Evolutionary conservation across 2,113 vertebrate genomes (phyloP).

Genomic region (Ammodramus savannarum): DNA sequence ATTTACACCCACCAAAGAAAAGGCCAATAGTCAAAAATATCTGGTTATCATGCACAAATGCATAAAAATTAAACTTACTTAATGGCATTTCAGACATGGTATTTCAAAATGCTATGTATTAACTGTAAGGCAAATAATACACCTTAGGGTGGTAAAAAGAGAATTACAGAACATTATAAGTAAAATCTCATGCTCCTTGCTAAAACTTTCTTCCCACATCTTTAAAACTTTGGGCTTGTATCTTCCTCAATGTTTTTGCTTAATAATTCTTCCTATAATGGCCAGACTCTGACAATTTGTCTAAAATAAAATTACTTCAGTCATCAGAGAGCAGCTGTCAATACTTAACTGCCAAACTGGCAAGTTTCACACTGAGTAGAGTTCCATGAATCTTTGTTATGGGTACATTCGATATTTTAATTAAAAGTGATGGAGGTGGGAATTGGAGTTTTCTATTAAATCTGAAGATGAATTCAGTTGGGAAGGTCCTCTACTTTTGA

Average conservation of each 20-base stretch:
- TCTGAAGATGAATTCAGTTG: neutral
- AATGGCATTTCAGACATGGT: neutral
- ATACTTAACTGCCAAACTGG: neutral
- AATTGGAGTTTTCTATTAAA: neutral
- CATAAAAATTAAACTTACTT: neutral
- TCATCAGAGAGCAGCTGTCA: neutral
- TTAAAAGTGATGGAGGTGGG: neutral
- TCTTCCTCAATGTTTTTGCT: neutral
- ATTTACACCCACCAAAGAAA: neutral
- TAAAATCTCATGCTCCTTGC: fast-evolving
- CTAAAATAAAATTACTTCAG: neutral
- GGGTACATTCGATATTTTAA: neutral
- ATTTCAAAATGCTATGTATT: neutral
- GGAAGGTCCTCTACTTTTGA: neutral
- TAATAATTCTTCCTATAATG: neutral
- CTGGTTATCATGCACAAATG: neutral
- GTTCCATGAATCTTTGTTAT: neutral
- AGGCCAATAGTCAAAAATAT: neutral
- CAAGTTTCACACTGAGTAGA: neutral
- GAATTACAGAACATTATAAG: neutral
- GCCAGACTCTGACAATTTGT: neutral
- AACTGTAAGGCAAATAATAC: neutral
- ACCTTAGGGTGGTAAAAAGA: neutral
- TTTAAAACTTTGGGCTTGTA: neutral
- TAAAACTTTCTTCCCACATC: neutral